Conservation (phyloP, 1,140 invertebrate genomes). For the Hesperophylax magnus region DNA sequence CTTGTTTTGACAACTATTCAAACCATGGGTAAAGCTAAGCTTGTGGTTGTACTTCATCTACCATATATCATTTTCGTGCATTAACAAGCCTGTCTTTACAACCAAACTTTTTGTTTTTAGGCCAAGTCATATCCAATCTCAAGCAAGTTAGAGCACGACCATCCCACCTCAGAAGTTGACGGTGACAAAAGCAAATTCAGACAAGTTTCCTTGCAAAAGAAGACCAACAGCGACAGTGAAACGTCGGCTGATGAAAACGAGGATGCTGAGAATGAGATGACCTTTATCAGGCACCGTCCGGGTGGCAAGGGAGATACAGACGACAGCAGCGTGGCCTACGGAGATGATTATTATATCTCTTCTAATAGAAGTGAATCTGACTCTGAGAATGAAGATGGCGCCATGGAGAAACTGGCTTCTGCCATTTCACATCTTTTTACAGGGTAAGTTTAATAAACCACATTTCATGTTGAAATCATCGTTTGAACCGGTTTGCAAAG, state of each 20-base stretch:
- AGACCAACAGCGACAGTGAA: constrained; percentile 70
- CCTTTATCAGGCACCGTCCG: constrained; percentile 71
- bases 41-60: too few relatives aligned
- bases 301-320: constrained; percentile 60
- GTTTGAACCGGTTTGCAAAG: too few relatives aligned
- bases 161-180: constrained; percentile 59
- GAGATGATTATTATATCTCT: constrained; percentile 64
- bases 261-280: constrained; percentile 72
- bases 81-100: too few relatives aligned
- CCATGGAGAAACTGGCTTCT: constrained; percentile 78
- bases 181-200: constrained; percentile 58
- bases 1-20: background rate
- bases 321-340: constrained; percentile 58
- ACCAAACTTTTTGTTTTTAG: constrained; percentile 61
- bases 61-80: too few relatives aligned
- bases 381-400: constrained; percentile 83
- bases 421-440: constrained; percentile 84
- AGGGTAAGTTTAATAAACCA: constrained; percentile 61
- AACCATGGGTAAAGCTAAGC: background rate
- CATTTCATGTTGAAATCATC: too few relatives aligned
- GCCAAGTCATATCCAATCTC: constrained; percentile 78
- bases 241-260: constrained; percentile 76
- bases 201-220: constrained; percentile 59
- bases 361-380: constrained; percentile 82
- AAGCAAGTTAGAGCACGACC: constrained; percentile 68